phyloP scores from a whole-genome alignment of 2,888 invertebrate species.

The Pyrrhosoma nymphula region DNA sequence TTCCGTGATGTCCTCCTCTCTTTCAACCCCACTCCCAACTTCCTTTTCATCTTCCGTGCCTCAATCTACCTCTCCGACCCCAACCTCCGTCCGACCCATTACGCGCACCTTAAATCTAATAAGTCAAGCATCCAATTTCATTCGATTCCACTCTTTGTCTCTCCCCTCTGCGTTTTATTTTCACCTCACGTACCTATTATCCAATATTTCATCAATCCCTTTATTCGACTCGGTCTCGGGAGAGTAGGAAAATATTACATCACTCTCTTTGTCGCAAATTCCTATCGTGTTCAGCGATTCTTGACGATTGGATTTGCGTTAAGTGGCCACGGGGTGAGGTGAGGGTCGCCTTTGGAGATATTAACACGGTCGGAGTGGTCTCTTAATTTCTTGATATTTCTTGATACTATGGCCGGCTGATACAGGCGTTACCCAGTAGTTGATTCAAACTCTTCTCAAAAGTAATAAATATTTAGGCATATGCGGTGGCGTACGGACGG shows the following conservation, averaged over 20 bases:
- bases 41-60: not conserved
- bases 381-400: not conserved
- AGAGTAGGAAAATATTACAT: not conserved
- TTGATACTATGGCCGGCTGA: not conserved
- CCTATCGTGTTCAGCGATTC: not conserved
- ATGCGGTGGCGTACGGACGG: too few species aligned
- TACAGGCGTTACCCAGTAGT: not conserved
- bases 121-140: not conserved
- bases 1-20: conserved; percentile 1
- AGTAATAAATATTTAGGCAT: not conserved
- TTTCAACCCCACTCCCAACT: not conserved
- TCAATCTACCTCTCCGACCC: not conserved
- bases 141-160: conserved; percentile 1
- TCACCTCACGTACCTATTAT: not conserved
- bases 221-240: not conserved
- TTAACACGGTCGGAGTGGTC: not conserved
- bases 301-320: not conserved
- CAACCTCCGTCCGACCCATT: not conserved
- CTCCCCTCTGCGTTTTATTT: not conserved
- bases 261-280: not conserved
- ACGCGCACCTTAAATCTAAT: conserved; percentile 3
- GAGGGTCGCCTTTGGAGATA: not conserved
- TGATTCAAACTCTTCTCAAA: not conserved
- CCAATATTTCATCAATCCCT: not conserved
- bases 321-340: not conserved